Percentiles rank a stretch among this genome's conserved stretches.
These are phyloP conservation scores for Miniopterus natalensis DNA, from an alignment of 2,113 vertebrate species.

Conservation along the genomic window DNA sequence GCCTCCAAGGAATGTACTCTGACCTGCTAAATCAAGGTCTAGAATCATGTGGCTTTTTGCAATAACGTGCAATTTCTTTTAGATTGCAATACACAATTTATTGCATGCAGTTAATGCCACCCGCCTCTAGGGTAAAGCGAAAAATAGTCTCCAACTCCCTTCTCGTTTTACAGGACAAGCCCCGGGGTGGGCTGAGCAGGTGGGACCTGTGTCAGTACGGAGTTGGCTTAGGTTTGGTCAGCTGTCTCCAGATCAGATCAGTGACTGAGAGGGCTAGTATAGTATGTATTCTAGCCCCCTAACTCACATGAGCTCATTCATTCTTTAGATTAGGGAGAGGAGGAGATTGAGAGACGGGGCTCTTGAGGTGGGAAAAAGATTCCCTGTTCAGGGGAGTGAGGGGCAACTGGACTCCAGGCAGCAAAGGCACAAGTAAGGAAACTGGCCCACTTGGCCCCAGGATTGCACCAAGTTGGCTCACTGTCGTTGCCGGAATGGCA, in stretches of 20 bases:
- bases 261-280: not conserved
- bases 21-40: slow-evolving; percentile 36
- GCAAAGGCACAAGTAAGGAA: too few species aligned
- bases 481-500: not conserved
- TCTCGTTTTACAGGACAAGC: not conserved
- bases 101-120: not conserved
- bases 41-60: slow-evolving; percentile 9
- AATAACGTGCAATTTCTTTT: not conserved
- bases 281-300: fast-evolving
- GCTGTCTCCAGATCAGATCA: not conserved
- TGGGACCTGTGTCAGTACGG: not conserved
- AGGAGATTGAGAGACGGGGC: not conserved
- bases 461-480: not conserved
- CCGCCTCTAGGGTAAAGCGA: not conserved
- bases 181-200: not conserved
- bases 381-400: not conserved
- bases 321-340: not conserved
- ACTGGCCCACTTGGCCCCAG: not conserved
- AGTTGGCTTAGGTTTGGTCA: not conserved
- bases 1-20: slow-evolving; percentile 46
- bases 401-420: not conserved
- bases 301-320: not conserved
- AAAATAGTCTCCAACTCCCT: not conserved
- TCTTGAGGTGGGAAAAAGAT: not conserved
- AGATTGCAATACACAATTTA: not conserved